A percentile compares a stretch with the other conserved stretches of the same genome.
These are phyloP conservation scores for Capromys pilorides DNA, from an alignment of 2,797 vertebrate genomes.

Conservation along the genomic window DNA sequence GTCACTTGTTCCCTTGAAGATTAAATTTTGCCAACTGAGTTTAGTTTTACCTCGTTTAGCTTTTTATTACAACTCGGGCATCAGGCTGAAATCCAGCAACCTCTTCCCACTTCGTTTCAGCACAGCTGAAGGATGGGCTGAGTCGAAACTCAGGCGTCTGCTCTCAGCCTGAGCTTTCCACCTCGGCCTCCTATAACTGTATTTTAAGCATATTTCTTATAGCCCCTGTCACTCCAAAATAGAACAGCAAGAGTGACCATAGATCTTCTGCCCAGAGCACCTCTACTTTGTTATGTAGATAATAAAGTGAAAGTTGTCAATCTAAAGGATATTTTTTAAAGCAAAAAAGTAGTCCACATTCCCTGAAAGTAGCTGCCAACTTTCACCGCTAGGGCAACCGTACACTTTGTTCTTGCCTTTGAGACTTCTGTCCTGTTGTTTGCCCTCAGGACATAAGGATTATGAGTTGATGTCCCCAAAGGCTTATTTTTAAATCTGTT, in stretches of 20 bases:
- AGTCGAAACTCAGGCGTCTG: too few relatives aligned
- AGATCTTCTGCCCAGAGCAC: not conserved
- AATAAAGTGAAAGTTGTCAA: not conserved
- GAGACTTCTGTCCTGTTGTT: not conserved
- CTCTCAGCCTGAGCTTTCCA: too few relatives aligned
- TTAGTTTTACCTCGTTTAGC: slow-evolving; percentile 13
- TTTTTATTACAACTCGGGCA: not conserved
- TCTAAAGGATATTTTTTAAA: not conserved
- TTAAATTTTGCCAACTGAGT: not conserved
- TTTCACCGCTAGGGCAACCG: not conserved
- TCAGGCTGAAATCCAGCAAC: not conserved
- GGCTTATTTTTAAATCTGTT: not conserved
- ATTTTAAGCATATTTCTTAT: not conserved
- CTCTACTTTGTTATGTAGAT: not conserved
- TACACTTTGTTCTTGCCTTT: not conserved
- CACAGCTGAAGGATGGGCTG: not conserved
- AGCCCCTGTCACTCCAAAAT: not conserved
- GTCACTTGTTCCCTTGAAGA: not conserved
- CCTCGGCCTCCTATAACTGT: not conserved
- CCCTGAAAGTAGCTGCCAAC: not conserved
- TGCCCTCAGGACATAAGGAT: not conserved
- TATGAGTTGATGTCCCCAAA: not conserved
- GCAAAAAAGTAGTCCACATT: not conserved
- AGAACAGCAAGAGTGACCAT: not conserved
- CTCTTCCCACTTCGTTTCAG: not conserved